Conservation (phyloP, 2,797 vertebrate genomes). For the Trachops cirrhosus region DNA sequence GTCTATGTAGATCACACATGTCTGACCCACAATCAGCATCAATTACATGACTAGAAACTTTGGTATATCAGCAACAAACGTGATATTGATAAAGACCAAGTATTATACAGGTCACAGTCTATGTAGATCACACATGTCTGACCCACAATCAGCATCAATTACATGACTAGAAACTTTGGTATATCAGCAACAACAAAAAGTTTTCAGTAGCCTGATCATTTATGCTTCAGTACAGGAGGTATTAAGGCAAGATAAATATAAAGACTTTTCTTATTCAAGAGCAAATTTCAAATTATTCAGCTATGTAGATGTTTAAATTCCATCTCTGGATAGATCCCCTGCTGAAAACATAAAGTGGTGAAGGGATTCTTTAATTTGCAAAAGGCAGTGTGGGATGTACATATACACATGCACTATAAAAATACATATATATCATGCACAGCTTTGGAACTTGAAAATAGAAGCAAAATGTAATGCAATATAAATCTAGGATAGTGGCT, state of each 20-base stretch:
- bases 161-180: background rate
- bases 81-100: background rate
- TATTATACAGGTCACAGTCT: background rate
- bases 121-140: background rate
- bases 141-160: background rate
- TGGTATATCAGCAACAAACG: no score
- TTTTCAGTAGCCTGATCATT: background rate
- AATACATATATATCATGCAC: background rate
- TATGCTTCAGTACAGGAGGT: background rate
- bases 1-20: background rate
- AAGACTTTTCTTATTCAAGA: background rate
- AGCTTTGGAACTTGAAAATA: background rate
- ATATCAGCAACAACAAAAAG: background rate
- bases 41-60: background rate
- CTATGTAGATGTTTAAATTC: background rate
- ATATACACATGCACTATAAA: background rate
- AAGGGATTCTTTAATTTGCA: background rate
- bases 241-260: background rate
- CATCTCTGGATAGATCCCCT: background rate
- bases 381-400: background rate
- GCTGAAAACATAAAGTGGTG: background rate
- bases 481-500: background rate
- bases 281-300: constrained; percentile 24
- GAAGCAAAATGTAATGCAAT: background rate
- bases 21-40: background rate